phyloP scores from a whole-genome alignment of 2,797 vertebrate genomes.

The Hephaestus fuliginosus region DNA sequence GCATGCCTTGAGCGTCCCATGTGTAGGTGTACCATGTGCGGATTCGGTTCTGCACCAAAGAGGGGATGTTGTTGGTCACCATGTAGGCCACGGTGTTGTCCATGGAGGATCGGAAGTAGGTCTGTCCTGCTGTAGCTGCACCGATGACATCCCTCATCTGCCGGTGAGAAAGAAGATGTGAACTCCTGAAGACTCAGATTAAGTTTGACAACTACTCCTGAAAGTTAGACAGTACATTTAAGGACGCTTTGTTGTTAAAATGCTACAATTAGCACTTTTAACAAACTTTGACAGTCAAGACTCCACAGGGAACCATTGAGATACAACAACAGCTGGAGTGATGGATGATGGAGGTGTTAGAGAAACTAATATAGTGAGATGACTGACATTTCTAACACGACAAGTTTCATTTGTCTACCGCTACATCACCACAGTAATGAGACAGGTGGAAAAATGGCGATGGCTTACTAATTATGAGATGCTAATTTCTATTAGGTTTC shows the following conservation, averaged over 20 bases:
- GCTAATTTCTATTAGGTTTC: slow-evolving; percentile 47
- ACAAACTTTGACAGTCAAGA: slow-evolving; percentile 36
- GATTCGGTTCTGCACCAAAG: slow-evolving; percentile 89
- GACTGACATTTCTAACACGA: slow-evolving; percentile 12
- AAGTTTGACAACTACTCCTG: not conserved
- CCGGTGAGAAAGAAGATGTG: not conserved
- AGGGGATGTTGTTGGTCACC: slow-evolving; percentile 90
- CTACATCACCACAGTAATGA: slow-evolving; percentile 22
- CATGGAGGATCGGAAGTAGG: slow-evolving; percentile 90
- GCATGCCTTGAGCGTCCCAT: slow-evolving; percentile 95
- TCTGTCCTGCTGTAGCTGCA: slow-evolving; percentile 93
- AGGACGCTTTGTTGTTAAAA: not conserved
- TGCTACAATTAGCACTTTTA: not conserved
- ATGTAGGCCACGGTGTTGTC: slow-evolving; percentile 92
- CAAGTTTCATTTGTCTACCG: slow-evolving; percentile 24
- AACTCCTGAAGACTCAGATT: not conserved
- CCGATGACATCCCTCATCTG: slow-evolving; percentile 98
- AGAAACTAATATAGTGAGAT: not conserved
- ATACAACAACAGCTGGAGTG: not conserved
- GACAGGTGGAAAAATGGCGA: not conserved
- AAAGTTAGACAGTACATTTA: not conserved
- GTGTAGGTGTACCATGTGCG: slow-evolving; percentile 96
- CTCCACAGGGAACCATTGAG: slow-evolving; percentile 46
- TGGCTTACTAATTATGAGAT: not conserved
- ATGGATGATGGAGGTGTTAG: slow-evolving; percentile 4